Evolutionary conservation across 2,888 invertebrate species (phyloP).

Genomic region (Orthonychiurus folsomi): DNA sequence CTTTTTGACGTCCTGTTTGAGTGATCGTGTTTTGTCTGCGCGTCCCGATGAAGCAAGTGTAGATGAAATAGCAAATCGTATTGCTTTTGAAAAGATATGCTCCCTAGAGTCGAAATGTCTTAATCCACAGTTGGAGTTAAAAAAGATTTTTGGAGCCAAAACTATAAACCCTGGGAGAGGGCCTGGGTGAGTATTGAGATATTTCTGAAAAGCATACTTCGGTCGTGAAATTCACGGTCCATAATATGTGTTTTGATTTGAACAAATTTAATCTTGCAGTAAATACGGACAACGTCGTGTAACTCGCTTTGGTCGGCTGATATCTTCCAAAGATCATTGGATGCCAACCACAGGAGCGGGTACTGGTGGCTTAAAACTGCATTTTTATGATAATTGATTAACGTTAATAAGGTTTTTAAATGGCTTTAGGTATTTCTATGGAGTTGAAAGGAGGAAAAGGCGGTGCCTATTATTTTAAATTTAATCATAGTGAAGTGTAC

Average conservation of each 20-base stretch:
- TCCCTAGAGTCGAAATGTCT: constrained; percentile 60
- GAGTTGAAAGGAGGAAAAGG: neutral
- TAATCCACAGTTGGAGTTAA: constrained; percentile 70
- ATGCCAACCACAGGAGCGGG: constrained; percentile 60
- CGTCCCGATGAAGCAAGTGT: no score
- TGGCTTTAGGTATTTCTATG: neutral
- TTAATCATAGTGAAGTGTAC: constrained; percentile 65
- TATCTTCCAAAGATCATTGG: constrained; percentile 63
- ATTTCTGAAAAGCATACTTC: no score
- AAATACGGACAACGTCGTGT: constrained; percentile 15
- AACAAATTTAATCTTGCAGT: no score
- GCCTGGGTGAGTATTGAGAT: neutral
- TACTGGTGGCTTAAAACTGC: no score
- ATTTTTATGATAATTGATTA: no score
- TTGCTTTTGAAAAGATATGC: constrained; percentile 51
- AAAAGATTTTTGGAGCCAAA: constrained; percentile 69
- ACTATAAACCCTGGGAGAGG: constrained; percentile 56
- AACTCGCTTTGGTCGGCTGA: constrained; percentile 44
- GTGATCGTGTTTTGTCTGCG: no score
- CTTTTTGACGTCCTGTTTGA: neutral
- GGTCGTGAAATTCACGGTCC: no score
- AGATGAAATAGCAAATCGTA: no score
- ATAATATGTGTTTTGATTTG: no score
- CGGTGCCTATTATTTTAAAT: constrained; percentile 58
- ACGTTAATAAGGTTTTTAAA: no score